Percentiles rank a stretch among this genome's conserved stretches.
These are phyloP conservation scores for Ascidia mentula DNA, from an alignment of 23 tunicate genomes.

Conservation along the genomic window DNA sequence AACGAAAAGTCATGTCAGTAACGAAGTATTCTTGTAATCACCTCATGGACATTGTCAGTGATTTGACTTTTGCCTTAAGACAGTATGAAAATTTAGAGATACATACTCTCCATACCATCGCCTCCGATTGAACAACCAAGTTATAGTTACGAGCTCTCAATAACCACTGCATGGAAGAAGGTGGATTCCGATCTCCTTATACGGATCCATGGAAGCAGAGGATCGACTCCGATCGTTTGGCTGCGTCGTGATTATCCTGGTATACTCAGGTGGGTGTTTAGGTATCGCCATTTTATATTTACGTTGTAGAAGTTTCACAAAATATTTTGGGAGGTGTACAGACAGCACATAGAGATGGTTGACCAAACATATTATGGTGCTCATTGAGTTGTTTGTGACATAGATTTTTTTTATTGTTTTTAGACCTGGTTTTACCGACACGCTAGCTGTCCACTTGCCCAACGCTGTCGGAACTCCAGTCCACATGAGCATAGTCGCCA, in stretches of 20 bases:
- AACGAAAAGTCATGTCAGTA: no score
- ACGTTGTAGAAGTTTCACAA: no score
- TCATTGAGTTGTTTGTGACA: no score
- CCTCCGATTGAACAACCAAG: neutral
- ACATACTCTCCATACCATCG: conserved; percentile 37
- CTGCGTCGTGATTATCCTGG: conserved; percentile 57
- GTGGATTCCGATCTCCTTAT: conserved; percentile 53
- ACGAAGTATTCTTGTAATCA: no score
- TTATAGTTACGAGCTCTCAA: conserved; percentile 35
- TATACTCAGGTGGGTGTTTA: conserved; percentile 66
- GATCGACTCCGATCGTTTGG: conserved; percentile 52
- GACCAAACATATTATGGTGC: no score
- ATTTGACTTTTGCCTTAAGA: no score
- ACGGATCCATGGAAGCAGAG: conserved; percentile 24
- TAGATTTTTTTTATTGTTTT: no score
- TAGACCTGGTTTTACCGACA: neutral
- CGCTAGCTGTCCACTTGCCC: neutral
- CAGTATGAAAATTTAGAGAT: no score
- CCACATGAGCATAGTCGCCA: neutral
- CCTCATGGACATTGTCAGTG: no score
- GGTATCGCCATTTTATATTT: no score
- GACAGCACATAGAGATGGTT: no score
- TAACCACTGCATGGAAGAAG: conserved; percentile 55
- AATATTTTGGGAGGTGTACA: no score
- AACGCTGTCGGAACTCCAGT: neutral